Evolutionary conservation across 2,113 vertebrate genomes (phyloP), one percentile per base, ranked within the genome.

Genomic region (Istiophorus platypterus): DNA sequence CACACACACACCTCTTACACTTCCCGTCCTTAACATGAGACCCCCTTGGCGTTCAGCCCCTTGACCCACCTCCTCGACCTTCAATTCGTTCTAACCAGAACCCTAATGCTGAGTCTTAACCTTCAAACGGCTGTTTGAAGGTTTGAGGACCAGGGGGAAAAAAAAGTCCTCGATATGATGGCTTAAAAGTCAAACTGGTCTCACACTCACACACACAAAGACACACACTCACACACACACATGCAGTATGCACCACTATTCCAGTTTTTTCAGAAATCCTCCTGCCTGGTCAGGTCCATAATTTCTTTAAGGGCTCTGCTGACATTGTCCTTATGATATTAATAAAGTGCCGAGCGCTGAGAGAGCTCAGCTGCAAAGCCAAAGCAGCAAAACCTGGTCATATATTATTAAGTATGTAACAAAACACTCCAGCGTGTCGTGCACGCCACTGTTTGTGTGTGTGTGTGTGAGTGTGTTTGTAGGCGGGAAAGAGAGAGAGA

Each of bases 271-370:
- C 31, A 26, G 37, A 51, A 52, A 49, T 9, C 24, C 13, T 12
- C 29, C 26, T 45, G 49, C 62, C 76, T 62, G 73, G 82, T 83
- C 76, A 85, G 58, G 85, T 51, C 83, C 84, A 74, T 88, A 91
- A 85, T 87, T 74, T 90, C 76, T 88, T 87, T 88, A 88, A 90
- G 72, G 72, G 74, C 85, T 88, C 76, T 92, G 91, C 90, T 93
- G 92, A 93, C 91, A 90, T 89, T 86, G 90, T 93, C 92, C 93
- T 94, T 88, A 91, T 90, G 92, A 92, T 92, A 91, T 93, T 94
- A 93, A 93, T 94, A 93, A 94, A 94, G 85, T 85, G 84, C 86
- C 78, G 80, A 34, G 83, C 75, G 72, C 76, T 87, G 76, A 81
- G 84, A 81, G 84, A 90, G 88, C 78, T 41, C 13, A 7, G 78